These are phyloP conservation scores for Sphaeridia pumilis DNA, from an alignment of 2,888 invertebrate genomes.

Conservation along the genomic window DNA sequence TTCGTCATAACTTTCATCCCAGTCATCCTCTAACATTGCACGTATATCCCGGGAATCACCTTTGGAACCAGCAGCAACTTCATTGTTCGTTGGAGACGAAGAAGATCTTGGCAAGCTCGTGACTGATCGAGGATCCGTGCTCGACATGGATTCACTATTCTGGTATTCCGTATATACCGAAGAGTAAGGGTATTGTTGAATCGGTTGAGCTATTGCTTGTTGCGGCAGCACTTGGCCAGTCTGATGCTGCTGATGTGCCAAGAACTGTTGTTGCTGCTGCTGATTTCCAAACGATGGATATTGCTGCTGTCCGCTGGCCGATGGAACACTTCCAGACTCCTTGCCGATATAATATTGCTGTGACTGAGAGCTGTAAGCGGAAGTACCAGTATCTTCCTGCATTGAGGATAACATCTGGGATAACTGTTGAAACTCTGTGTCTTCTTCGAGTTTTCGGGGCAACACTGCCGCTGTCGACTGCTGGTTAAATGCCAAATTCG, in stretches of 20 bases:
- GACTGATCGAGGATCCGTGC: background rate
- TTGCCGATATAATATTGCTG: conserved; percentile 3
- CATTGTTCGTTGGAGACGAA: background rate
- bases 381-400: conserved; percentile 24
- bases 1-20: conserved; percentile 33
- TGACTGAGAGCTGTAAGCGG: background rate
- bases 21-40: conserved; percentile 35
- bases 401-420: conserved; percentile 35
- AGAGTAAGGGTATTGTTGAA: background rate
- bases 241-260: conserved; percentile 2
- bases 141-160: background rate
- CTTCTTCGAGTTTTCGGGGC: conserved; percentile 27
- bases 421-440: conserved; percentile 33
- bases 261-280: conserved; percentile 12
- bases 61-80: background rate
- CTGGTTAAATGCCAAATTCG: background rate
- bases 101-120: background rate
- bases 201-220: conserved; percentile 4
- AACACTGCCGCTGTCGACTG: background rate
- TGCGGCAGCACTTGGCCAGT: background rate
- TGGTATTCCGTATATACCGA: background rate
- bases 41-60: conserved; percentile 25
- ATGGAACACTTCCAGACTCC: no score
- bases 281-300: background rate
- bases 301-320: background rate